Conservation (phyloP, 2,797 vertebrate genomes). For the Vipera latastei region DNA sequence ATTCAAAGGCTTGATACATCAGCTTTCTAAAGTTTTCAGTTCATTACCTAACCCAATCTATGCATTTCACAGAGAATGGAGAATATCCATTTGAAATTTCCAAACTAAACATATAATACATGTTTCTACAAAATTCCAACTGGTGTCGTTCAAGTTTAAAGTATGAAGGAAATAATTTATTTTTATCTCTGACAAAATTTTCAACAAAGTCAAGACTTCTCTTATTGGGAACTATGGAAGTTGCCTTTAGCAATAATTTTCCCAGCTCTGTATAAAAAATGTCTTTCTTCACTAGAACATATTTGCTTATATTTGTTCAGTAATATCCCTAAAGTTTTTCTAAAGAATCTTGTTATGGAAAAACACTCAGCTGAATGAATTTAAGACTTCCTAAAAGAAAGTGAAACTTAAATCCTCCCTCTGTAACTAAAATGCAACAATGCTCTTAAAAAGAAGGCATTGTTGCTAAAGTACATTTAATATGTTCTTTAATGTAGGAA, state of each 20-base stretch:
- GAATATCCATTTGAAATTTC: constrained; percentile 3
- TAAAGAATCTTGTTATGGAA: background rate
- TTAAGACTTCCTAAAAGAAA: background rate
- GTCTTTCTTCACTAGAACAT: constrained; percentile 28
- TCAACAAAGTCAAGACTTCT: constrained; percentile 40
- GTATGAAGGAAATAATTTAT: constrained; percentile 33
- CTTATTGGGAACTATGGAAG: constrained; percentile 44
- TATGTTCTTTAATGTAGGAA: background rate
- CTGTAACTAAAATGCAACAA: background rate
- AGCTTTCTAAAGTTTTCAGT: background rate
- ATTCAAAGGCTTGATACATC: background rate
- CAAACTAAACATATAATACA: background rate
- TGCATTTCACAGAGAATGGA: background rate
- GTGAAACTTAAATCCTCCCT: background rate
- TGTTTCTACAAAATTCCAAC: constrained; percentile 19
- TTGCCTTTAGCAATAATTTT: constrained; percentile 35
- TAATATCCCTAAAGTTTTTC: constrained; percentile 2
- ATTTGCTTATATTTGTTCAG: constrained; percentile 28
- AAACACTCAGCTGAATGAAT: background rate
- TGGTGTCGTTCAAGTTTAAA: background rate
- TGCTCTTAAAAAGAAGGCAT: background rate
- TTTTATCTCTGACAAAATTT: constrained; percentile 46
- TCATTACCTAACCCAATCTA: background rate
- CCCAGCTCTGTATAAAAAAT: constrained; percentile 54
- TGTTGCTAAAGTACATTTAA: background rate